Evolutionary conservation across 2,113 vertebrate species (phyloP).

Genomic region (Mormyrus iriodes): DNA sequence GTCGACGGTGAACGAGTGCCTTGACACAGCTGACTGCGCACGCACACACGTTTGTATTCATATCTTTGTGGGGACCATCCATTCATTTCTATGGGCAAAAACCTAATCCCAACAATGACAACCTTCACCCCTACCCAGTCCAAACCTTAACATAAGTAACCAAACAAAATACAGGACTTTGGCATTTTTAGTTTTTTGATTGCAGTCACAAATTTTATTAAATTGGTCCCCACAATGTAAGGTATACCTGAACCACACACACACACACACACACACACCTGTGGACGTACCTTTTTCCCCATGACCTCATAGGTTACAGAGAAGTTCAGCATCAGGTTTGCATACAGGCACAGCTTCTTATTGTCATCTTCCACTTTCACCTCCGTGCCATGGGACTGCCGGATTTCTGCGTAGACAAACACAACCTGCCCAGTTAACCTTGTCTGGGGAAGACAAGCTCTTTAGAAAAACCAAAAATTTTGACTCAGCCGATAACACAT

Average conservation of each 20-base stretch:
- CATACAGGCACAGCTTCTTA: slow-evolving; percentile 68
- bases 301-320: slow-evolving; percentile 60
- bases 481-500: background rate
- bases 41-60: no score
- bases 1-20: background rate
- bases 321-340: slow-evolving; percentile 69
- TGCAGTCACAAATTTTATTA: no score
- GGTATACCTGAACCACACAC: no score
- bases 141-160: no score
- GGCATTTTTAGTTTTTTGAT: no score
- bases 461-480: background rate
- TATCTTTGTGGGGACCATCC: no score
- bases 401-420: slow-evolving; percentile 54
- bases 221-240: no score
- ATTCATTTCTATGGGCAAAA: no score
- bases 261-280: no score
- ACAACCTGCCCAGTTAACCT: background rate
- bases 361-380: slow-evolving; percentile 55
- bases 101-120: no score
- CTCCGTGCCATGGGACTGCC: slow-evolving; percentile 55
- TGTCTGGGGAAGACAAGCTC: background rate
- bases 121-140: no score
- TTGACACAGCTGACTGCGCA: background rate
- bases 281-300: slow-evolving; percentile 50
- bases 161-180: no score